A percentile compares a stretch with the other conserved stretches of the same genome.
phyloP scores from a whole-genome alignment of 2,113 vertebrate species.

The Propithecus coquereli region DNA sequence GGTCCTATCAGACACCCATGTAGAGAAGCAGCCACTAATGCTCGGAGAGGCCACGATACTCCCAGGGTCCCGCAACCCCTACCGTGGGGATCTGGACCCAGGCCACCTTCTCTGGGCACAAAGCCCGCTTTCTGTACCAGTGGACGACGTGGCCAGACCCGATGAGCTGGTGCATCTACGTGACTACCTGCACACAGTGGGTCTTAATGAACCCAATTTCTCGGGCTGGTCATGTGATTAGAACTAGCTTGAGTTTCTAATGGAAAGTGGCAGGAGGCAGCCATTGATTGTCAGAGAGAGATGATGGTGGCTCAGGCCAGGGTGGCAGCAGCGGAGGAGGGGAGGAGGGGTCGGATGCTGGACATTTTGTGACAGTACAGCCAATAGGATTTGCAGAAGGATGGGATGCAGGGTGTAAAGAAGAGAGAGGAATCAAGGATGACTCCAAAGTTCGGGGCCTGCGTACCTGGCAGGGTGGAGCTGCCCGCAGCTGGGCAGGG shows the following conservation, averaged over 20 bases:
- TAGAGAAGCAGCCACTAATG: neutral
- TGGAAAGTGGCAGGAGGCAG: neutral
- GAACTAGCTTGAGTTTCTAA: neutral
- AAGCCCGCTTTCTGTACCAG: neutral
- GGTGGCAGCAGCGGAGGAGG: neutral
- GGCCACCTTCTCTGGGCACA: neutral
- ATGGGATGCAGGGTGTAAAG: neutral
- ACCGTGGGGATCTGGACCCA: neutral
- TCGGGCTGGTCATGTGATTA: neutral
- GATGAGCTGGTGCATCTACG: accelerated
- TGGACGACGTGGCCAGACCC: accelerated
- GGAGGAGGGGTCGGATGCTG: neutral
- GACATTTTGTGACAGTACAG: neutral
- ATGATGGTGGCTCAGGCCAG: no score
- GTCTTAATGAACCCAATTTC: neutral
- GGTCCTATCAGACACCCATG: accelerated
- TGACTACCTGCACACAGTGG: neutral
- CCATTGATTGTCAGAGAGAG: neutral
- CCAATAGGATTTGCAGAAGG: neutral
- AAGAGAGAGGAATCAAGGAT: neutral
- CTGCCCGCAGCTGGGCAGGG: neutral
- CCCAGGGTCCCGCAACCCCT: accelerated
- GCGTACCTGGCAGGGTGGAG: neutral
- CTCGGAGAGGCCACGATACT: neutral
- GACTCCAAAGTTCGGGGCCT: neutral